Evolutionary conservation across 2,888 invertebrate species (phyloP), one percentile per base, ranked within the genome.

Genomic region (Andrena hattorfiana): DNA sequence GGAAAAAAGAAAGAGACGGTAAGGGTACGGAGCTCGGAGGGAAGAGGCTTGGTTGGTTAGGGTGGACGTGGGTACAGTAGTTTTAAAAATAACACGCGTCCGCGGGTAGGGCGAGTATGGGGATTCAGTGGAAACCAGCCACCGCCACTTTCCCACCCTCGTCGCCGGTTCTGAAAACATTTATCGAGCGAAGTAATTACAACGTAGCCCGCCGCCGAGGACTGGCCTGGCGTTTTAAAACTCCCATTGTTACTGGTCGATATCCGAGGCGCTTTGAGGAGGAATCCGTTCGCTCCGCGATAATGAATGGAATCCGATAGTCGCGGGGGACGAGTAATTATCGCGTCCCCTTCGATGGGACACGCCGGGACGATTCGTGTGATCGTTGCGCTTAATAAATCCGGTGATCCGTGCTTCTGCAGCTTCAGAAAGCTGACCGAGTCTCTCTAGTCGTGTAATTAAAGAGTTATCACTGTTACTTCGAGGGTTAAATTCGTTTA

Each of bases 131-230:
- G 23, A 32, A 77, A 71, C 62, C 42, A 23, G 56, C 10, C 23
- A 62, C 48, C n/a, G 56, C 20, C 74, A 60, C 64, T 70, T 77
- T 76, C 64, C 49, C 59, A 26, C 49, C 67, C 56, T 71, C 59
- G 60, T 77, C 49, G 62, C 73, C 54, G 60, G 66, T 79, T 78
- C 81, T 77, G 79, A 85, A 83, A 83, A 85, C 83, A 81, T 85
- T 85, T 77, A 80, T 83, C 79, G 79, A 73, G 70, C 77, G 69
- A 69, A 71, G 79, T 81, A 81, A 78, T 81, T 81, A 84, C 81
- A 81, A 80, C 66, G 78, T 49, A 62, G 51, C 60, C 54, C 56
- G 69, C 26, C 6, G 62, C 54, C 28, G 54, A 68, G 75, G 63
- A 70, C 32, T 32, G 72, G 63, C 70, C 68, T 74, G 54, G 79